Evolutionary conservation across 2,113 vertebrate genomes (phyloP).

Genomic region (Scophthalmus maximus): DNA sequence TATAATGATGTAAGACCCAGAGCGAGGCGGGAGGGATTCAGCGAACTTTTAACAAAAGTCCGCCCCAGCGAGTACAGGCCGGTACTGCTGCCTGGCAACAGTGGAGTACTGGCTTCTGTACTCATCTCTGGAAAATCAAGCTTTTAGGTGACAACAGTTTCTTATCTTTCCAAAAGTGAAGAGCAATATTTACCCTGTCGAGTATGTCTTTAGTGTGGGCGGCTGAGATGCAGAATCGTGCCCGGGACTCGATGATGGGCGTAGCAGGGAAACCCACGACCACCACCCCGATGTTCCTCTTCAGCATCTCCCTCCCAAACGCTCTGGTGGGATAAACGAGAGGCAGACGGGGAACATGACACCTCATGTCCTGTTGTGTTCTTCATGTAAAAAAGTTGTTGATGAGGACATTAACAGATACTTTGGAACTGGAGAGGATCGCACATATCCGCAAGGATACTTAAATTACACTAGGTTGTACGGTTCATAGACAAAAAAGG

Average conservation of each 20-base stretch:
- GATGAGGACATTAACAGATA: too few relatives aligned
- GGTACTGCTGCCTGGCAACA: too few relatives aligned
- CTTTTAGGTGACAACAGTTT: too few relatives aligned
- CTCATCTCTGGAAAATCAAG: not conserved
- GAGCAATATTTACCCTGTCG: slow-evolving; percentile 84
- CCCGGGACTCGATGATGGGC: slow-evolving; percentile 95
- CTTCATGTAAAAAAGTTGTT: too few relatives aligned
- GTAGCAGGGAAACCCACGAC: slow-evolving; percentile 97
- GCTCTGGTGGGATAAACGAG: slow-evolving; percentile 81
- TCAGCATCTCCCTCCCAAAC: slow-evolving; percentile 95
- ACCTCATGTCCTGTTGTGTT: too few relatives aligned
- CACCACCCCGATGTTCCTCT: slow-evolving; percentile 93
- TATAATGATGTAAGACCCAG: not conserved
- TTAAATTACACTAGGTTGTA: too few relatives aligned
- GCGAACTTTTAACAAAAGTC: too few relatives aligned
- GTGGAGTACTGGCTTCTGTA: too few relatives aligned
- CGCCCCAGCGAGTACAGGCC: too few relatives aligned
- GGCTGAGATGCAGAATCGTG: slow-evolving; percentile 95
- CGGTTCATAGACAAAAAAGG: too few relatives aligned
- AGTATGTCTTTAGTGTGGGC: slow-evolving; percentile 92
- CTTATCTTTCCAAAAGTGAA: not conserved
- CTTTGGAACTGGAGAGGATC: too few relatives aligned
- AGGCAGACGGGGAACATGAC: not conserved
- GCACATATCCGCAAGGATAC: too few relatives aligned
- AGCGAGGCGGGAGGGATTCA: not conserved